Percentiles rank a stretch among this genome's conserved stretches.
These are phyloP conservation scores for Stichodactyla mertensii DNA, from an alignment of 64 coral and sea anemone species.

Conservation along the genomic window DNA sequence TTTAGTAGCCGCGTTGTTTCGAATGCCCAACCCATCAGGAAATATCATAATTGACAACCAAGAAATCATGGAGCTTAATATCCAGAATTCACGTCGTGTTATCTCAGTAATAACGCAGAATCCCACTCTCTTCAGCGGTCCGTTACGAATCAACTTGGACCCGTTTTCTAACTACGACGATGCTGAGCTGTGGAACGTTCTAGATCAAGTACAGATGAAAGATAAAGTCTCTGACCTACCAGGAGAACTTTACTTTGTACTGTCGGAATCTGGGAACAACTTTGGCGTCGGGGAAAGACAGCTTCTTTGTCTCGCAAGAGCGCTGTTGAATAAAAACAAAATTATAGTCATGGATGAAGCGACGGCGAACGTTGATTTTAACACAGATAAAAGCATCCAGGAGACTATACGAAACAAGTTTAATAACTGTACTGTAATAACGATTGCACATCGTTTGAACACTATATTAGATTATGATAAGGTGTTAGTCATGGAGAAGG, in stretches of 20 bases:
- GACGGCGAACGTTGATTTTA: constrained; percentile 85
- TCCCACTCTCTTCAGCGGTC: constrained; percentile 82
- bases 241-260: constrained; percentile 68
- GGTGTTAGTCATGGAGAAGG: constrained; percentile 87
- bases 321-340: constrained; percentile 84
- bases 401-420: constrained; percentile 88
- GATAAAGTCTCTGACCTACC: constrained; percentile 70
- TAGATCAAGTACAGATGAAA: constrained; percentile 95
- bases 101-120: constrained; percentile 92
- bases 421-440: constrained; percentile 87
- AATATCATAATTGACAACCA: constrained; percentile 64
- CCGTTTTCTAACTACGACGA: constrained; percentile 76
- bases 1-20: constrained; percentile 75
- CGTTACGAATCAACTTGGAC: constrained; percentile 74
- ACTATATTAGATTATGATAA: constrained; percentile 91
- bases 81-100: constrained; percentile 80
- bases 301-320: constrained; percentile 77
- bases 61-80: constrained; percentile 56
- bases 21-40: constrained; percentile 81
- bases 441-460: constrained; percentile 93
- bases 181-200: constrained; percentile 67
- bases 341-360: constrained; percentile 96
- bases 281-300: constrained; percentile 87
- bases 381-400: constrained; percentile 81
- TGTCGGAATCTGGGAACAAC: constrained; percentile 82